phyloP scores from a whole-genome alignment of 2,888 invertebrate species.

The Andrena chrysosceles region DNA sequence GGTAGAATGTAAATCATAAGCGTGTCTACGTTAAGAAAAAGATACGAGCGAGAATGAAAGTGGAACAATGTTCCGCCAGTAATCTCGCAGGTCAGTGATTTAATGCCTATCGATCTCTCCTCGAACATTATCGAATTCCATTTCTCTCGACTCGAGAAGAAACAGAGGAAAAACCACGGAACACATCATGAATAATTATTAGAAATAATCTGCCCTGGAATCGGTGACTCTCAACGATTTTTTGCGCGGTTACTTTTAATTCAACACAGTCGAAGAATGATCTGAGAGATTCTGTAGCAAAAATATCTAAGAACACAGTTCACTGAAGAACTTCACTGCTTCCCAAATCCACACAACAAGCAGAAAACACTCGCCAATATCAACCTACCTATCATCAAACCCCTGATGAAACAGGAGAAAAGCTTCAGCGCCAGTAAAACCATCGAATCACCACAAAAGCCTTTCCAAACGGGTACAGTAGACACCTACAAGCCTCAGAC shows the following conservation, averaged over 20 bases:
- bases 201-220: background rate
- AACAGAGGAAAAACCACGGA: background rate
- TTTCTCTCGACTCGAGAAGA: background rate
- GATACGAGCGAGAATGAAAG: conserved; percentile 37
- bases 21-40: conserved; percentile 22
- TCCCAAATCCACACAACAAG: no score
- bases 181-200: conserved; percentile 2
- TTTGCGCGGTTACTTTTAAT: no score
- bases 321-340: no score
- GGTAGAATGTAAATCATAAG: conserved; percentile 42
- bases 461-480: background rate
- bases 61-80: conserved; percentile 31
- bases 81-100: conserved; percentile 50
- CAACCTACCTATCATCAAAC: background rate
- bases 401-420: background rate
- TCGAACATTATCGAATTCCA: conserved; percentile 39
- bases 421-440: background rate
- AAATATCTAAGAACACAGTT: no score
- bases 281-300: no score
- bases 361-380: no score
- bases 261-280: no score
- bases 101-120: conserved; percentile 50
- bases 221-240: background rate
- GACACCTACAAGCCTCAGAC: background rate
- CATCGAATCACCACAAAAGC: conserved; percentile 2